Evolutionary conservation across 2,113 vertebrate genomes (phyloP).

Genomic region (Lophius piscatorius): DNA sequence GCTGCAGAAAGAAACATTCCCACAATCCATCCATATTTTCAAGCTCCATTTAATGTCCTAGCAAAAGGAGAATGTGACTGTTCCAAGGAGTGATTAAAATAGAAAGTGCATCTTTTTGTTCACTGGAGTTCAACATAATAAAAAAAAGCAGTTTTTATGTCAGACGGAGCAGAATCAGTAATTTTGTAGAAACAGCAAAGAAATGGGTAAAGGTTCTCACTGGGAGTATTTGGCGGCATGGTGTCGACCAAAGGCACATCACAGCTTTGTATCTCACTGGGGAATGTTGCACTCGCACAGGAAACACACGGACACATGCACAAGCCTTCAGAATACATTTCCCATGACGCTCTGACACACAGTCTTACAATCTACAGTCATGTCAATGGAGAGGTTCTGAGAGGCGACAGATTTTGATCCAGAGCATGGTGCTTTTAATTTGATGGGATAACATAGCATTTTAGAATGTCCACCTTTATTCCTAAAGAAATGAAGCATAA

Average conservation of each 20-base stretch:
- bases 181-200: constrained; percentile 67
- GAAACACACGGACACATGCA: constrained; percentile 65
- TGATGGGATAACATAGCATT: constrained; percentile 88
- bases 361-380: constrained; percentile 53
- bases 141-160: constrained; percentile 67
- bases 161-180: constrained; percentile 60
- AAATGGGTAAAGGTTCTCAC: constrained; percentile 54
- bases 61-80: constrained; percentile 67
- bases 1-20: constrained; percentile 52
- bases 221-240: constrained; percentile 49
- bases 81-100: constrained; percentile 66
- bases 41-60: constrained; percentile 76
- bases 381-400: constrained; percentile 86
- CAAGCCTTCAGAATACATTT: constrained; percentile 57
- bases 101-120: constrained; percentile 74
- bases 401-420: constrained; percentile 83
- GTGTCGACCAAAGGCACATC: constrained; percentile 72
- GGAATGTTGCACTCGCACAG: constrained; percentile 71
- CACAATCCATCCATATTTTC: constrained; percentile 64
- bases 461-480: constrained; percentile 92
- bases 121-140: constrained; percentile 64
- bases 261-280: constrained; percentile 70
- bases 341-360: constrained; percentile 44
- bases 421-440: constrained; percentile 75
- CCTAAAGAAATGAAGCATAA: constrained; percentile 87